These are phyloP conservation scores for Mionectes macconnelli DNA, from an alignment of 2,113 vertebrate species.

Conservation along the genomic window DNA sequence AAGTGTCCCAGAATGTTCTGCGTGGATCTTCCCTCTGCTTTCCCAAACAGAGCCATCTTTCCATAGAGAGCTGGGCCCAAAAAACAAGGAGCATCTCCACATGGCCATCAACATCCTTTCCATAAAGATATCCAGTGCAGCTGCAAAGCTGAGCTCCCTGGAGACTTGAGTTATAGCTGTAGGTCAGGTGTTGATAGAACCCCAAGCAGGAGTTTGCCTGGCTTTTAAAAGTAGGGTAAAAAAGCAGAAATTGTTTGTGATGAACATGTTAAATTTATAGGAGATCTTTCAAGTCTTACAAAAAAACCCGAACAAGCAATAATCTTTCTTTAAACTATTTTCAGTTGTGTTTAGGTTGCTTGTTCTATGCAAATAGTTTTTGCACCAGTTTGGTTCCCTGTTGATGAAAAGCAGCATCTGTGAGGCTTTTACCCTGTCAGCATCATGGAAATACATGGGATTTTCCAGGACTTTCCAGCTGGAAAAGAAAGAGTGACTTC, in stretches of 20 bases:
- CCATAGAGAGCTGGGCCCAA: background rate
- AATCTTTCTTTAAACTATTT: background rate
- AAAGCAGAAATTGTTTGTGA: background rate
- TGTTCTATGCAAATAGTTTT: background rate
- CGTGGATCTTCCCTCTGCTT: background rate
- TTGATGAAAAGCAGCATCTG: background rate
- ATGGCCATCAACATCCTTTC: rapidly evolving
- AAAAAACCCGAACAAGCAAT: background rate
- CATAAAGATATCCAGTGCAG: background rate
- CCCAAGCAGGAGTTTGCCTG: background rate
- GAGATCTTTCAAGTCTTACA: background rate
- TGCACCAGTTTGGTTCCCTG: background rate
- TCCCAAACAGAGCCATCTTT: background rate
- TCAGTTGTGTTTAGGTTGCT: background rate
- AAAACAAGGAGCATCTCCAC: background rate
- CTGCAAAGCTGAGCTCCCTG: background rate
- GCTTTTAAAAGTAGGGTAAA: background rate
- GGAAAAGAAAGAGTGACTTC: background rate
- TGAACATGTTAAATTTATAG: background rate
- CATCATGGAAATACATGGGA: background rate
- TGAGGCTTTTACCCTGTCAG: background rate
- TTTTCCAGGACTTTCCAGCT: background rate
- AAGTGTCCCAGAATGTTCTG: background rate
- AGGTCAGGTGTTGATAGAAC: background rate
- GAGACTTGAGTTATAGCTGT: background rate